These are phyloP conservation scores for Mormyrus proboscirostris DNA, from an alignment of 2,797 vertebrate genomes.

Conservation along the genomic window DNA sequence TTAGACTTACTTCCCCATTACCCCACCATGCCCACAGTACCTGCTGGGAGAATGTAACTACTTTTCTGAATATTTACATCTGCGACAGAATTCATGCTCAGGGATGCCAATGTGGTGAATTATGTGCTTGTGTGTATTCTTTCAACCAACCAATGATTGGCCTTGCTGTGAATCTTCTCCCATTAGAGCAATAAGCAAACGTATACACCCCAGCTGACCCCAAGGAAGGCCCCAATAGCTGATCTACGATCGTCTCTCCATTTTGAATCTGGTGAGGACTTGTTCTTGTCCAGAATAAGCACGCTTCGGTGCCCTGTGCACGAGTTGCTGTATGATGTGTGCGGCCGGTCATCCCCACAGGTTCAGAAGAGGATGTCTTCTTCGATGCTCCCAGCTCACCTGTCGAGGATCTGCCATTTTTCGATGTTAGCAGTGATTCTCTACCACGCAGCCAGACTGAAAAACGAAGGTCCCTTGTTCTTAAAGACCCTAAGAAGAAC, in stretches of 20 bases:
- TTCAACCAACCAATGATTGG: background rate
- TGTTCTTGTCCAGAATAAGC: background rate
- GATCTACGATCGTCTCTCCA: conserved; percentile 69
- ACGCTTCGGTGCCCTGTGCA: background rate
- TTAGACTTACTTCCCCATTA: conserved; percentile 36
- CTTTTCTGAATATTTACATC: background rate
- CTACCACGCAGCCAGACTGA: conserved; percentile 42
- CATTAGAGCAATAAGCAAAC: conserved; percentile 46
- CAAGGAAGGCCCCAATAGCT: conserved; percentile 59
- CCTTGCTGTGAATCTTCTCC: background rate
- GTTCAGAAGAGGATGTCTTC: conserved; percentile 88
- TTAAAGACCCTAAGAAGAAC: conserved; percentile 75
- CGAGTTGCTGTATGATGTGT: background rate
- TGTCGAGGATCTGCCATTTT: conserved; percentile 66
- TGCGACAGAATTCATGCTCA: background rate
- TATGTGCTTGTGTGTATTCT: background rate
- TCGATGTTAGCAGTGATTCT: conserved; percentile 57
- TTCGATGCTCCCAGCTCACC: conserved; percentile 89
- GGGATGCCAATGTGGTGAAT: background rate
- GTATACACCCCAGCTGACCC: conserved; percentile 67
- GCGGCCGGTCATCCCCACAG: conserved; percentile 47
- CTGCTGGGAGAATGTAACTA: background rate
- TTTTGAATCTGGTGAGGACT: conserved; percentile 79
- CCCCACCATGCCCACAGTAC: background rate
- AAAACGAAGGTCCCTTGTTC: conserved; percentile 55